Percentiles rank a stretch among this genome's conserved stretches.
These are phyloP conservation scores for Ctenopoma kingsleyae DNA, from an alignment of 2,797 vertebrate genomes.

Conservation along the genomic window DNA sequence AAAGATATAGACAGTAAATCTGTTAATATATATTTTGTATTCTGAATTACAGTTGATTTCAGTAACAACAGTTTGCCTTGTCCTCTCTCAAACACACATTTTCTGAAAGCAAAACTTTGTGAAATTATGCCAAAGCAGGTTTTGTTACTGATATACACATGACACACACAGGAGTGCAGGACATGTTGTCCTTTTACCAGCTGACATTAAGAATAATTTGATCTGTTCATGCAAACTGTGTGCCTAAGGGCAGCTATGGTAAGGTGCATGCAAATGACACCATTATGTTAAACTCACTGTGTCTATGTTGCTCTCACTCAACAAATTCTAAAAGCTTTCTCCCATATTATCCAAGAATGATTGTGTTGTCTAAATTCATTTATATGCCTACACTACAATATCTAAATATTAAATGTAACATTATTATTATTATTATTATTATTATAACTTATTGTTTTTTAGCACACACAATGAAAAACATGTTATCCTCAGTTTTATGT, in stretches of 20 bases:
- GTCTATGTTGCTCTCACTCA: constrained; percentile 1
- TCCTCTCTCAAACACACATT: background rate
- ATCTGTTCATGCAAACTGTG: constrained; percentile 45
- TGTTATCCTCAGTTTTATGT: too few species aligned
- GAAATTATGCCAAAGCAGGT: constrained; percentile 12
- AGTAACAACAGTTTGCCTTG: constrained; percentile 6
- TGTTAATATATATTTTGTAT: background rate
- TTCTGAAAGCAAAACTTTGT: background rate
- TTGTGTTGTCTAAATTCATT: background rate
- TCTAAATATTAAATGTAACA: too few species aligned
- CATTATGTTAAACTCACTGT: constrained; percentile 9
- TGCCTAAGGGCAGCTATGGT: constrained; percentile 1
- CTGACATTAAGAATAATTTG: constrained; percentile 23
- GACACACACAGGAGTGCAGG: constrained; percentile 23
- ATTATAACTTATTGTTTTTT: too few species aligned
- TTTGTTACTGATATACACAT: background rate
- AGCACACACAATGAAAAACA: too few species aligned
- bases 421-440: too few species aligned
- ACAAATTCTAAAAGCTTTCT: constrained; percentile 2
- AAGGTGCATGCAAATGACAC: constrained; percentile 41
- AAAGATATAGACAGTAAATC: background rate
- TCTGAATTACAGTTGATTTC: background rate
- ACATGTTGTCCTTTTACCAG: constrained; percentile 28
- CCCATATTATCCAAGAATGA: background rate
- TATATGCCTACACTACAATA: too few species aligned